Evolutionary conservation across 2,113 vertebrate genomes (phyloP).

Genomic region (Alligator mississippiensis): DNA sequence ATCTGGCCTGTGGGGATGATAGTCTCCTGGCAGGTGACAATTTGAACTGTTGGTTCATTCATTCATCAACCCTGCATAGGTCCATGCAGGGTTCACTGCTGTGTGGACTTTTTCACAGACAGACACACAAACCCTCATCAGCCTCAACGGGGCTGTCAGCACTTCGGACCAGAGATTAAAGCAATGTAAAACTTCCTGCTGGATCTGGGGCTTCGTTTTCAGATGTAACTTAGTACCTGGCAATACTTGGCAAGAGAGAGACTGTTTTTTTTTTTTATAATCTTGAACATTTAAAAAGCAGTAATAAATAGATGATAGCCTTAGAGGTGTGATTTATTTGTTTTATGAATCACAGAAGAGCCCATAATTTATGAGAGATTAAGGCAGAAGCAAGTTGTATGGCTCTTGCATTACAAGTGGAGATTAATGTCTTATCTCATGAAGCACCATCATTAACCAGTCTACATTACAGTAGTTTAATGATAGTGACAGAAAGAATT

Average conservation of each 20-base stretch:
- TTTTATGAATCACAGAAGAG: conserved; percentile 83
- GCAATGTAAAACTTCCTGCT: not conserved
- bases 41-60: no score
- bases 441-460: conserved; percentile 70
- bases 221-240: conserved; percentile 48
- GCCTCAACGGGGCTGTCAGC: not conserved
- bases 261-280: conserved; percentile 17
- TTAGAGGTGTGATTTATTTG: conserved; percentile 82
- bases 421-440: conserved; percentile 81
- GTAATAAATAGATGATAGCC: conserved; percentile 80
- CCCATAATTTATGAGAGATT: conserved; percentile 80
- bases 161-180: conserved; percentile 17
- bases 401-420: conserved; percentile 72
- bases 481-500: conserved; percentile 54
- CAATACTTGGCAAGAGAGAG: conserved; percentile 35
- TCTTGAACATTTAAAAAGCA: conserved; percentile 69
- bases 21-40: no score
- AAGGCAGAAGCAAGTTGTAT: conserved; percentile 74
- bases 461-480: conserved; percentile 72
- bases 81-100: no score
- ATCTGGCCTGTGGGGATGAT: no score
- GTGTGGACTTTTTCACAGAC: no score
- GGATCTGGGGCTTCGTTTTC: not conserved
- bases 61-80: no score
- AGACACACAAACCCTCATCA: not conserved